These are phyloP conservation scores for Drosophila mauritiana DNA, from an alignment of 1,140 invertebrate genomes.

Conservation along the genomic window DNA sequence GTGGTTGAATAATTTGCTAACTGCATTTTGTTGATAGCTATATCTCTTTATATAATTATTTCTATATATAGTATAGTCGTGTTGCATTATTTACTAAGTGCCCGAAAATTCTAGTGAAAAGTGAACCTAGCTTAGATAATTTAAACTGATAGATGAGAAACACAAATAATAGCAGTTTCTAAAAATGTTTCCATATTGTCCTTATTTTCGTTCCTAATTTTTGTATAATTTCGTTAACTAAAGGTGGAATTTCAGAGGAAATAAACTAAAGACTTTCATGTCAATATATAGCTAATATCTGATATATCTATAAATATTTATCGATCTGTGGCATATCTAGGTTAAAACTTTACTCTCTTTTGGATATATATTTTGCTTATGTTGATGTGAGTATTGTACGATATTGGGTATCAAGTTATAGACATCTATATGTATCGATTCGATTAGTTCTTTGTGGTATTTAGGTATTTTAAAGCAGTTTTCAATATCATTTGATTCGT, in stretches of 20 bases:
- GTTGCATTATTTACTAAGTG: slow-evolving; percentile 25
- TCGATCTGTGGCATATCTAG: slow-evolving; percentile 27
- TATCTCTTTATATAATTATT: slow-evolving; percentile 41
- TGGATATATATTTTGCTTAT: slow-evolving; percentile 24
- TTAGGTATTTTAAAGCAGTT: slow-evolving; percentile 51
- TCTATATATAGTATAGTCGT: slow-evolving; percentile 29
- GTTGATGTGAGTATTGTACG: slow-evolving; percentile 39
- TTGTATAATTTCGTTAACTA: slow-evolving; percentile 38
- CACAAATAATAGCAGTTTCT: slow-evolving; percentile 28
- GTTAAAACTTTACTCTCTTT: slow-evolving; percentile 26
- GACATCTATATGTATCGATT: slow-evolving; percentile 62
- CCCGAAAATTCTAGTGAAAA: slow-evolving; percentile 40
- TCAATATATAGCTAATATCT: slow-evolving; percentile 17
- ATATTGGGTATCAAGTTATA: slow-evolving; percentile 46
- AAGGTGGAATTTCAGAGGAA: slow-evolving; percentile 11
- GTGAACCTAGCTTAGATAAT: slow-evolving; percentile 19
- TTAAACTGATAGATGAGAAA: slow-evolving; percentile 22
- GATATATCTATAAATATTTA: slow-evolving; percentile 24
- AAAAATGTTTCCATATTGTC: slow-evolving; percentile 57
- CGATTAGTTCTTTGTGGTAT: slow-evolving; percentile 47
- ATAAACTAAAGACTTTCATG: slow-evolving; percentile 4
- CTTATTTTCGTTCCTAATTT: slow-evolving; percentile 50
- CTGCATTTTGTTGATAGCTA: slow-evolving; percentile 45
- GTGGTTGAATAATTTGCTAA: slow-evolving; percentile 58
- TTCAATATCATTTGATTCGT: slow-evolving; percentile 34